Conservation (phyloP, 2,888 invertebrate species). For the Drosophila kambysellisi region DNA sequence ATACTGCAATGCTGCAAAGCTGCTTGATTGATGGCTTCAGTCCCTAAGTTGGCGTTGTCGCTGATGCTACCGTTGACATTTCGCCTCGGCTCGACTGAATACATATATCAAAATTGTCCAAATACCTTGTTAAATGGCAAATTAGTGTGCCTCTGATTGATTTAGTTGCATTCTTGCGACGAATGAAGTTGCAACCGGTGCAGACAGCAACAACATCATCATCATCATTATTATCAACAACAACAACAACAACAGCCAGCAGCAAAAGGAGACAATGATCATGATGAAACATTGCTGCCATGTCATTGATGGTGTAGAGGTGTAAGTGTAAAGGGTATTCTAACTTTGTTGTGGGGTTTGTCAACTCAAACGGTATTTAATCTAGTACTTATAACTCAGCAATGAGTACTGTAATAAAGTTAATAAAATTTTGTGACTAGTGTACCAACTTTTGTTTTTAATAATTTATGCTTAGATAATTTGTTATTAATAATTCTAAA, state of each 20-base stretch:
- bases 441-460: background rate
- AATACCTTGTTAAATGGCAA: constrained; percentile 85
- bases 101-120: constrained; percentile 85
- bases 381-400: background rate
- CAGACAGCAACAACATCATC: constrained; percentile 52
- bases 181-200: constrained; percentile 77
- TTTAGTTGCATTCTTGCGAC: constrained; percentile 80
- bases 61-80: constrained; percentile 75
- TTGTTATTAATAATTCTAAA: background rate
- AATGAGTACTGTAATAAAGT: background rate
- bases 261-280: constrained; percentile 1
- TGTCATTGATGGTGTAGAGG: constrained; percentile 13
- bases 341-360: constrained; percentile 1
- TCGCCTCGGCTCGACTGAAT: constrained; percentile 70
- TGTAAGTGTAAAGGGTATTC: constrained; percentile 15
- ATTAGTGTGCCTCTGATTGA: constrained; percentile 84
- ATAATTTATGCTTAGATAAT: background rate
- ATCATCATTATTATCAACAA: constrained; percentile 25
- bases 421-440: background rate
- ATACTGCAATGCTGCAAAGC: constrained; percentile 25
- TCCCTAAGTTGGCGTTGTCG: constrained; percentile 56
- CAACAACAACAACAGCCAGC: constrained; percentile 2
- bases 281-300: constrained; percentile 24
- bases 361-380: background rate
- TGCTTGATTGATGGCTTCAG: constrained; percentile 74